Evolutionary conservation across 2,888 invertebrate species (phyloP).

Genomic region (Eupithecia insigniata): DNA sequence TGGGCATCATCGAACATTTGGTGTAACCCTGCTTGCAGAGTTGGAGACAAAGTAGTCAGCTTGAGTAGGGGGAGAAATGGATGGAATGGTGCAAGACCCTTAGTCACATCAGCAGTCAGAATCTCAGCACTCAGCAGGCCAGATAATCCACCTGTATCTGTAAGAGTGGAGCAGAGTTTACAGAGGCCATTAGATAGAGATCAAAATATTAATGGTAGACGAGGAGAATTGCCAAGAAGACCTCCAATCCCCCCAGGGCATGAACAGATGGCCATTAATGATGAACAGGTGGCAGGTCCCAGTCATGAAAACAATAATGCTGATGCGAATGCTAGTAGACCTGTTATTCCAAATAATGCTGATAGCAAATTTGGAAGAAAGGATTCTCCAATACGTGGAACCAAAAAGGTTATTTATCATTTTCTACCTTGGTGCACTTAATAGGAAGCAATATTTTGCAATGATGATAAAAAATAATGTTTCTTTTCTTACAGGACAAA

Average conservation of each 20-base stretch:
- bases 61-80: constrained; percentile 86
- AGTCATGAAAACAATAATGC: constrained; percentile 70
- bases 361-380: constrained; percentile 65
- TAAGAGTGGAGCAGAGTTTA: constrained; percentile 77
- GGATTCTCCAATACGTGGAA: constrained; percentile 68
- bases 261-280: constrained; percentile 50
- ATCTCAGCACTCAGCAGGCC: constrained; percentile 71
- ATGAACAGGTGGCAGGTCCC: constrained; percentile 77
- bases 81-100: constrained; percentile 80
- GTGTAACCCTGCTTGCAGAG: constrained; percentile 95
- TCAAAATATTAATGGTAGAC: constrained; percentile 89
- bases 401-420: constrained; percentile 57
- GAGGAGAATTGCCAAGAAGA: constrained; percentile 83
- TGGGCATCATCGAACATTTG: constrained; percentile 94
- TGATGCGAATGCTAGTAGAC: constrained; percentile 31
- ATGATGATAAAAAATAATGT: background rate
- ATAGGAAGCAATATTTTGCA: background rate
- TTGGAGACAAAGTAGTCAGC: constrained; percentile 90
- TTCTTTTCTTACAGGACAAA: constrained; percentile 70
- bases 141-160: constrained; percentile 78
- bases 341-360: constrained; percentile 56
- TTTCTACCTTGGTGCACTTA: background rate
- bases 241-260: constrained; percentile 55
- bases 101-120: constrained; percentile 83
- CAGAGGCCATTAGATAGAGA: constrained; percentile 85